phyloP scores from a whole-genome alignment of 1,140 invertebrate species.

The Caerostris darwini region DNA sequence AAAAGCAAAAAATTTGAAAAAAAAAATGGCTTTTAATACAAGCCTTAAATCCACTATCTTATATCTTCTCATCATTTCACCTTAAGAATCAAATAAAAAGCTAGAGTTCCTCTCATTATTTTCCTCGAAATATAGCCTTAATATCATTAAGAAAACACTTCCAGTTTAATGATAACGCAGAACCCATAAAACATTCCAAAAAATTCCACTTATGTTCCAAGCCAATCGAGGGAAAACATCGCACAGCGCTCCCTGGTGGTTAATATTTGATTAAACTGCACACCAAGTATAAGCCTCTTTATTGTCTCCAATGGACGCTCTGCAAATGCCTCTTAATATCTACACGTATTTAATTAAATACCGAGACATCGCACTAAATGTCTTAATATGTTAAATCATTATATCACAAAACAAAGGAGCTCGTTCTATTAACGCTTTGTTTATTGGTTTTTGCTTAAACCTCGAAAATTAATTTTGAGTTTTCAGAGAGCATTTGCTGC shows the following conservation, averaged over 20 bases:
- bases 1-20: too few relatives aligned
- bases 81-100: background rate
- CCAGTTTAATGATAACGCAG: background rate
- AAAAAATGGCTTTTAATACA: too few relatives aligned
- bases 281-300: conserved; percentile 6
- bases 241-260: conserved; percentile 26
- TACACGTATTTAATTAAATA: conserved; percentile 61
- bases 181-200: conserved; percentile 9
- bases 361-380: conserved; percentile 17
- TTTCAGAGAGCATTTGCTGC: background rate
- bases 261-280: conserved; percentile 41
- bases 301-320: conserved; percentile 31
- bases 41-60: background rate
- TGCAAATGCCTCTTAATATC: conserved; percentile 44
- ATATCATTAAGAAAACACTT: background rate
- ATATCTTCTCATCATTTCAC: background rate
- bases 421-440: conserved; percentile 35
- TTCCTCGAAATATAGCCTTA: background rate
- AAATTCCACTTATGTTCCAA: background rate
- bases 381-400: conserved; percentile 29
- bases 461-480: conserved; percentile 52
- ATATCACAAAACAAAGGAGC: background rate
- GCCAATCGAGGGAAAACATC: background rate
- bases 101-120: background rate
- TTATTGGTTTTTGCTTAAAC: conserved; percentile 31